phyloP scores from a whole-genome alignment of 2,888 invertebrate species.

The Napeogenes inachia region DNA sequence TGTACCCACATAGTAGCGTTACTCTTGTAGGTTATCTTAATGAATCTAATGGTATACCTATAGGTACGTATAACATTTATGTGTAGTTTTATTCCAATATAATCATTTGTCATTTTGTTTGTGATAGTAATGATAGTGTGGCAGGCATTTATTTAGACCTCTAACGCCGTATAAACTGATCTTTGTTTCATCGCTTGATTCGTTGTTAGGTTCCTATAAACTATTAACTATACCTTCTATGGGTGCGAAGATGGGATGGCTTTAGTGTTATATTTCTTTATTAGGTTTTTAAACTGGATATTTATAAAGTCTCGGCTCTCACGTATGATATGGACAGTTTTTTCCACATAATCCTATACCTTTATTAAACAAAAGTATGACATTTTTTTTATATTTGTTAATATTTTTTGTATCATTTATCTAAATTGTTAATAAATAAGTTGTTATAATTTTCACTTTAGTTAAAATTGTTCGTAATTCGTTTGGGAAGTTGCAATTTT shows the following conservation, averaged over 20 bases:
- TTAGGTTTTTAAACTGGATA: too few species aligned
- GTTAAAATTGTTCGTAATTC: slow-evolving; percentile 21
- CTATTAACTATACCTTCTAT: too few species aligned
- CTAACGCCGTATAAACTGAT: slow-evolving; percentile 6
- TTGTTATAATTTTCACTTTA: slow-evolving; percentile 22
- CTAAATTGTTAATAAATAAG: slow-evolving; percentile 21
- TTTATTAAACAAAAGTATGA: background rate
- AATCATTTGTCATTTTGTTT: slow-evolving; percentile 7
- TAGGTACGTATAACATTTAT: slow-evolving; percentile 10
- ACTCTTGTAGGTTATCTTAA: slow-evolving; percentile 15
- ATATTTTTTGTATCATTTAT: slow-evolving; percentile 10
- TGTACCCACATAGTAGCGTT: slow-evolving; percentile 16
- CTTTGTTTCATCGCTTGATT: slow-evolving; percentile 1
- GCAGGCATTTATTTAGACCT: slow-evolving; percentile 20
- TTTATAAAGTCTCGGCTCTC: too few species aligned
- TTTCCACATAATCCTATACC: background rate
- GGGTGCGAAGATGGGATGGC: too few species aligned
- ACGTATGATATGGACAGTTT: too few species aligned
- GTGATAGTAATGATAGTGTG: slow-evolving; percentile 10
- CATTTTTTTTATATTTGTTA: slow-evolving; percentile 7
- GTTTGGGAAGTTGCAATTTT: slow-evolving; percentile 22
- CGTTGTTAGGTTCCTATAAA: slow-evolving; percentile 3
- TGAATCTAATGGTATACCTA: slow-evolving; percentile 13
- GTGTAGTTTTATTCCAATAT: slow-evolving; percentile 13
- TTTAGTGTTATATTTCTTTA: too few species aligned